Percentiles rank a stretch among this genome's conserved stretches.
These are phyloP conservation scores for Synanthedon vespiformis DNA, from an alignment of 2,888 invertebrate species.

Conservation along the genomic window DNA sequence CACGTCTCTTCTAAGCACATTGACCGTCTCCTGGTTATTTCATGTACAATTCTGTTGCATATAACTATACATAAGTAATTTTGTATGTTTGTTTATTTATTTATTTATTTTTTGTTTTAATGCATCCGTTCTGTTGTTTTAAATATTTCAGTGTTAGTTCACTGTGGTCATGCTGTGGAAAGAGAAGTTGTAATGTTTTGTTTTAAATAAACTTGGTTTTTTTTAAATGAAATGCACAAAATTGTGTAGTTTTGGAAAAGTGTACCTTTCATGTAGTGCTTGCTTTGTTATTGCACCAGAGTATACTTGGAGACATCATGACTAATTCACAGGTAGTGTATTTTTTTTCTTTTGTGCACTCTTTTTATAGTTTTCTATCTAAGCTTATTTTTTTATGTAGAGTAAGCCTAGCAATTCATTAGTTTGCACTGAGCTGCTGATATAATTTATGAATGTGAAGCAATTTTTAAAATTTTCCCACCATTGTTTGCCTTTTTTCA, in stretches of 20 bases:
- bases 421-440: too few relatives aligned
- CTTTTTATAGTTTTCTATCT: constrained; percentile 16
- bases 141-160: constrained; percentile 59
- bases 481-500: too few relatives aligned
- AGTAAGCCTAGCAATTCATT: too few relatives aligned
- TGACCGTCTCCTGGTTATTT: constrained; percentile 19
- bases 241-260: constrained; percentile 45
- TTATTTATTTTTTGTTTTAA: constrained; percentile 43
- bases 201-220: constrained; percentile 53
- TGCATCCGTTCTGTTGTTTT: constrained; percentile 53
- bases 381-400: too few relatives aligned
- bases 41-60: constrained; percentile 22
- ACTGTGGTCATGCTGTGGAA: constrained; percentile 60
- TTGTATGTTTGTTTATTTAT: constrained; percentile 21
- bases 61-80: constrained; percentile 9
- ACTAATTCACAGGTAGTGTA: constrained; percentile 73
- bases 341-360: constrained; percentile 30
- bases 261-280: constrained; percentile 61
- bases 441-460: too few relatives aligned
- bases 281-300: constrained; percentile 55
- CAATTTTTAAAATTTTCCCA: too few relatives aligned
- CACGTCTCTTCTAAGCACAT: constrained; percentile 25
- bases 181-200: constrained; percentile 39
- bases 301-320: constrained; percentile 57
- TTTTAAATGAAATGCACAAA: constrained; percentile 53